Percentiles rank a stretch among this genome's conserved stretches.
Evolutionary conservation across 2,113 vertebrate species (phyloP).

Genomic region (Thryonomys swinderianus): DNA sequence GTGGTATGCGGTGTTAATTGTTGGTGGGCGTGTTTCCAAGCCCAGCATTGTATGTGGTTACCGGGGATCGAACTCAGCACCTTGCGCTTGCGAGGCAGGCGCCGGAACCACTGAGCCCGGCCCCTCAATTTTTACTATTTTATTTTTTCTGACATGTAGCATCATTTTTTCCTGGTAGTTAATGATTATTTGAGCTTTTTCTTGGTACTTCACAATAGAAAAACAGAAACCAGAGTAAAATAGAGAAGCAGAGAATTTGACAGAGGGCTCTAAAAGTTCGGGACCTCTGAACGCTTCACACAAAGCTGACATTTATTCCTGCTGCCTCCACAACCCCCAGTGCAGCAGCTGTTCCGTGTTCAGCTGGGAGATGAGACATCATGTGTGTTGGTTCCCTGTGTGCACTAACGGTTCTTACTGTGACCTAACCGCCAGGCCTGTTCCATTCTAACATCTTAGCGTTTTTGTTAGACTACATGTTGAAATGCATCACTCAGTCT

Average conservation of each 20-base stretch:
- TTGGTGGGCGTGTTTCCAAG: no score
- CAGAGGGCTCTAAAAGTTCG: slow-evolving; percentile 45
- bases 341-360: slow-evolving; percentile 61
- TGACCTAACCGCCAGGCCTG: slow-evolving; percentile 94
- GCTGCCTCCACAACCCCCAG: slow-evolving; percentile 64
- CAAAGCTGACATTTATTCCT: slow-evolving; percentile 85
- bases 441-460: slow-evolving; percentile 92
- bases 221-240: background rate
- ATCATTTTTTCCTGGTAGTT: slow-evolving; percentile 41
- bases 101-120: no score
- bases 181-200: slow-evolving; percentile 34
- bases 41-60: no score
- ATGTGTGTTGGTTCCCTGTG: slow-evolving; percentile 92
- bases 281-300: background rate
- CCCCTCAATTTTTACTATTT: background rate
- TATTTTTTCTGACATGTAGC: slow-evolving; percentile 20
- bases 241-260: slow-evolving; percentile 40
- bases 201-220: background rate
- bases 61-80: no score
- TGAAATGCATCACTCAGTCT: slow-evolving; percentile 95
- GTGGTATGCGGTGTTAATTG: no score
- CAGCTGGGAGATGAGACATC: slow-evolving; percentile 92
- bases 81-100: no score
- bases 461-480: slow-evolving; percentile 92
- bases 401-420: slow-evolving; percentile 95